Evolutionary conservation across 2,113 vertebrate species (phyloP).

Genomic region (Jacana jacana): DNA sequence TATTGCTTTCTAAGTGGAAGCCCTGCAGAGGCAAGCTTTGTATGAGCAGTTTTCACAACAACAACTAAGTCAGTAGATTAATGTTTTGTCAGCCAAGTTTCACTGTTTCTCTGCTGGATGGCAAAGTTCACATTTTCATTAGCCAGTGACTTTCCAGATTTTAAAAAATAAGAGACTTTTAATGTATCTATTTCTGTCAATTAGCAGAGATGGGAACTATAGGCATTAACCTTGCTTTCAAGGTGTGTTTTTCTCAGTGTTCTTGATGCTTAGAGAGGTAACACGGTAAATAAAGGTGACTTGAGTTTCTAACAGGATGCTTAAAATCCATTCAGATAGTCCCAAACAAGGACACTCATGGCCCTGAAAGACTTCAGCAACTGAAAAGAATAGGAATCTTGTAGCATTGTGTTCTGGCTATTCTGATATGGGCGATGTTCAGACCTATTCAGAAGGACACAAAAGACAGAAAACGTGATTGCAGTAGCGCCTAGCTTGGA

Average conservation of each 20-base stretch:
- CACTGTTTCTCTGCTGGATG: not conserved
- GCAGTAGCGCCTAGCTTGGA: not conserved
- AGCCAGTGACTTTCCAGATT: not conserved
- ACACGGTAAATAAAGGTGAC: not conserved
- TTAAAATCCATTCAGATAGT: not conserved
- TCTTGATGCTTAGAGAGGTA: conserved; percentile 2
- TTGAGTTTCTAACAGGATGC: not conserved
- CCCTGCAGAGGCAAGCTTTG: not conserved
- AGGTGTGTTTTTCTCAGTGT: not conserved
- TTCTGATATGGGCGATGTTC: not conserved
- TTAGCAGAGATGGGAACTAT: not conserved
- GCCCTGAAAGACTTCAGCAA: not conserved
- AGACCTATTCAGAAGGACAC: conserved; percentile 31
- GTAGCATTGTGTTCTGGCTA: conserved; percentile 10
- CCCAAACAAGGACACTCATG: not conserved
- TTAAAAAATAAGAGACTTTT: not conserved
- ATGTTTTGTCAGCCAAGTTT: not conserved
- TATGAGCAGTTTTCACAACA: not conserved
- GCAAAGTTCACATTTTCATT: not conserved
- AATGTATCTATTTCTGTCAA: not conserved
- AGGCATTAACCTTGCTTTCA: conserved; percentile 14
- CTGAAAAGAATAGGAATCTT: not conserved
- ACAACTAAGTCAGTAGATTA: not conserved
- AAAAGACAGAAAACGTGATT: conserved; percentile 44
- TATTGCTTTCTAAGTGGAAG: not conserved